These are phyloP conservation scores for Anas bahamensis DNA, from an alignment of 2,797 vertebrate species.

Conservation along the genomic window DNA sequence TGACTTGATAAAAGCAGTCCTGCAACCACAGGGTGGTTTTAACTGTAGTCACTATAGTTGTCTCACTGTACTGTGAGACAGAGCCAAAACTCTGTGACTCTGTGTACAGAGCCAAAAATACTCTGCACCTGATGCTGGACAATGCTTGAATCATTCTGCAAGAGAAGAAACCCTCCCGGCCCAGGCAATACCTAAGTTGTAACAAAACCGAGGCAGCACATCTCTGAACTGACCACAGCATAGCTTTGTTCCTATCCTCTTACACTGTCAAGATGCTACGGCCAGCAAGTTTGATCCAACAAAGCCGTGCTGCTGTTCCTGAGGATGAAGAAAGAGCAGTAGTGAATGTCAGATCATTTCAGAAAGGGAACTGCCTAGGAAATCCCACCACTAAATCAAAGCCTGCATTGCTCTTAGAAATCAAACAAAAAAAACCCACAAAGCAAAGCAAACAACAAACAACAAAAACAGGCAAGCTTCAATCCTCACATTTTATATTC, in stretches of 20 bases:
- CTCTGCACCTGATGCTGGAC: rapidly evolving
- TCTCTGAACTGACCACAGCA: neutral
- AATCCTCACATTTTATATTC: neutral
- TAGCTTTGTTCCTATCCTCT: neutral
- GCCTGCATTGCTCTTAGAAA: neutral
- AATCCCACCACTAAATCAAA: neutral
- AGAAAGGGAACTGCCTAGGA: neutral
- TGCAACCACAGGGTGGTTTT: neutral
- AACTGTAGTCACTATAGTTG: neutral
- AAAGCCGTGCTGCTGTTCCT: neutral
- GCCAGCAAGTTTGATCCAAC: neutral
- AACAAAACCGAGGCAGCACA: neutral
- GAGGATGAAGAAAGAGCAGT: neutral
- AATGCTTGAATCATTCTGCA: neutral
- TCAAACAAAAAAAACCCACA: neutral
- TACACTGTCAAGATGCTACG: neutral
- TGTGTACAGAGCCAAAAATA: neutral
- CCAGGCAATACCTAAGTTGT: neutral
- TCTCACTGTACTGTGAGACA: neutral
- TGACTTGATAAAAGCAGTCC: neutral
- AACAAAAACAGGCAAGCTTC: neutral
- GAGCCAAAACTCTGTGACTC: neutral
- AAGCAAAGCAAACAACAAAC: neutral
- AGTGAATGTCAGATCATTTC: neutral
- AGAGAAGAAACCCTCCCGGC: neutral